Evolutionary conservation across 2,888 invertebrate genomes (phyloP).

Genomic region (Malthinus flaveolus): DNA sequence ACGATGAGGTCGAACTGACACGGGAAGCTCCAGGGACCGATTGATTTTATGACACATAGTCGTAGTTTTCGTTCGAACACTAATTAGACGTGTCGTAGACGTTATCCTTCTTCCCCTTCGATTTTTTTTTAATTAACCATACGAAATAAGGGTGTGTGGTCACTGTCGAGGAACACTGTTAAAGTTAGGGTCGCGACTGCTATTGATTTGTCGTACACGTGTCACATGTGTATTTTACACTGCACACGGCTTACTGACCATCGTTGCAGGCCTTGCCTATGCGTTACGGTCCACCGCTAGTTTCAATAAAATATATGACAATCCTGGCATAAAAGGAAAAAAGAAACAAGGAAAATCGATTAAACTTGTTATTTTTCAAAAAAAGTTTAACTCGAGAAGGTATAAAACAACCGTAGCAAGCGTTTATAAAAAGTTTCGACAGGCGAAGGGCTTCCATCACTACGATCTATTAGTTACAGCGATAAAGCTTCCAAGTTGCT

Average conservation of each 20-base stretch:
- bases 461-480: conserved; percentile 25
- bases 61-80: conserved; percentile 24
- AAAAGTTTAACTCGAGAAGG: conserved; percentile 12
- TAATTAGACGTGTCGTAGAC: conserved; percentile 19
- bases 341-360: not conserved
- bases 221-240: conserved; percentile 50
- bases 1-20: conserved; percentile 31
- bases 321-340: conserved; percentile 12
- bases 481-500: conserved; percentile 17
- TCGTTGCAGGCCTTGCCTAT: conserved; percentile 32
- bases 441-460: conserved; percentile 35
- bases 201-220: conserved; percentile 53
- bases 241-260: conserved; percentile 38
- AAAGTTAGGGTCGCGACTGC: conserved; percentile 43
- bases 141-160: conserved; percentile 47
- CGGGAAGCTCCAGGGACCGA: conserved; percentile 24
- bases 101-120: conserved; percentile 9
- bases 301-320: conserved; percentile 21
- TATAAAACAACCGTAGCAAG: conserved; percentile 38
- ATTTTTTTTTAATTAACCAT: not conserved
- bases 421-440: conserved; percentile 33
- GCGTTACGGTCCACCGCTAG: conserved; percentile 27
- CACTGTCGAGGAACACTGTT: conserved; percentile 37
- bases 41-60: conserved; percentile 32
- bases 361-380: not conserved